Base-by-base conservation (phyloP, 2,797 vertebrate species). In the Apogon hyalosoma region DNA sequence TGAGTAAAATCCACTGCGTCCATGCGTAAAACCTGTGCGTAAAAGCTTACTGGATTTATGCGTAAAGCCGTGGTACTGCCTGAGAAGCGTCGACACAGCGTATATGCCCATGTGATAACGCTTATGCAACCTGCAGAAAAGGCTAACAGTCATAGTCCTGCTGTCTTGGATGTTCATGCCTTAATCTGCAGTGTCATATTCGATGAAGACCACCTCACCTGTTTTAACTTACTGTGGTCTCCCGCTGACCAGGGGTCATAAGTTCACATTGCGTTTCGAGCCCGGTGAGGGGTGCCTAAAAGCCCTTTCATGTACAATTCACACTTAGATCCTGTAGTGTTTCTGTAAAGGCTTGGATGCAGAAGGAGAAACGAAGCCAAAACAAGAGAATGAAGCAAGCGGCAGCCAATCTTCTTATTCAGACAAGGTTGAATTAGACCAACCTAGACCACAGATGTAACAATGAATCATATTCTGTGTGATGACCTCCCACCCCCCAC, bases 181-280 rank as follows among this genome's bases (percentile, higher is more conserved):
- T 60, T 31, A 36, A 64, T 78, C 67, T 49, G 13, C 56, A 63
- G 18, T 42, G 50, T 42, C 54, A 45, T 39, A 55, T 38, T 33
- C 12, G 16, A 76, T 52, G 16, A 48, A 45, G 38, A 39, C 31
- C 47, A 33, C 63, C 24, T 59, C 61, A 82, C 70, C 68, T 71
- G 76, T 80, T 86, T 66, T 59, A 89, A 89, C 83, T 88, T 87
- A 90, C 88, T 85, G 68, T 90, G 85, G 70, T 87, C 89, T 80
- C 79, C 77, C 88, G 84, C 92, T 94, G 93, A 90, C 84, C 92
- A 93, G 88, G 93, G 95, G 95, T 96, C 94, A 95, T 84, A 93
- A 95, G 95, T 95, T 96, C 94, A 96, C 82, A 88, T 57, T 71
- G 69, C 41, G 70, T 79, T 71, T 70, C 67, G 33, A 72, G 51